A percentile compares a stretch with the other conserved stretches of the same genome.
Evolutionary conservation across 1,140 invertebrate species (phyloP).

Genomic region (Subanguina moxae): DNA sequence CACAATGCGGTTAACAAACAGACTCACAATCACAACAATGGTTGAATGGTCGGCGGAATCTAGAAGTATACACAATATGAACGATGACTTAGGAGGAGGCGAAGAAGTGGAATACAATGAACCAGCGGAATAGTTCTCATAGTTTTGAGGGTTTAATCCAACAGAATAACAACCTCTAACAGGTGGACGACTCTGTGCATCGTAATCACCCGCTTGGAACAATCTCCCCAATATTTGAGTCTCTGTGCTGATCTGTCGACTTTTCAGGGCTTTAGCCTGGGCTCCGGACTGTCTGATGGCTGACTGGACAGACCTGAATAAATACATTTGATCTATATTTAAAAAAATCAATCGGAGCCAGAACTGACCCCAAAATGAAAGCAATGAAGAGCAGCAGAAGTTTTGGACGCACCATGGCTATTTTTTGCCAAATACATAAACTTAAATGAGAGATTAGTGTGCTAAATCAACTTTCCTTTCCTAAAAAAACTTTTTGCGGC

Average conservation of each 20-base stretch:
- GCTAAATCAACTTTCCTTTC: too few species aligned
- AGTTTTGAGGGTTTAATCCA: not conserved
- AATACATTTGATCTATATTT: too few species aligned
- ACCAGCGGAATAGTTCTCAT: not conserved
- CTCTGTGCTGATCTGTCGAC: constrained; percentile 45
- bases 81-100: not conserved
- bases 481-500: too few species aligned
- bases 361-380: too few species aligned
- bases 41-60: constrained; percentile 51
- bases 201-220: constrained; percentile 40
- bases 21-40: constrained; percentile 52
- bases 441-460: too few species aligned
- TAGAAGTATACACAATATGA: constrained; percentile 12
- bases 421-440: too few species aligned
- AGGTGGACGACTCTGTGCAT: constrained; percentile 41
- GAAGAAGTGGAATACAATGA: not conserved
- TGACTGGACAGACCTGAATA: too few species aligned
- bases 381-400: too few species aligned
- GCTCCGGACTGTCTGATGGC: too few species aligned
- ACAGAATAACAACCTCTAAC: constrained; percentile 38
- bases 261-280: constrained; percentile 27
- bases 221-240: constrained; percentile 41
- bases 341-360: too few species aligned
- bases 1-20: constrained; percentile 50
- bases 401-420: too few species aligned